Base-by-base conservation (phyloP, 2,113 vertebrate genomes). In the Girardinichthys multiradiatus region DNA sequence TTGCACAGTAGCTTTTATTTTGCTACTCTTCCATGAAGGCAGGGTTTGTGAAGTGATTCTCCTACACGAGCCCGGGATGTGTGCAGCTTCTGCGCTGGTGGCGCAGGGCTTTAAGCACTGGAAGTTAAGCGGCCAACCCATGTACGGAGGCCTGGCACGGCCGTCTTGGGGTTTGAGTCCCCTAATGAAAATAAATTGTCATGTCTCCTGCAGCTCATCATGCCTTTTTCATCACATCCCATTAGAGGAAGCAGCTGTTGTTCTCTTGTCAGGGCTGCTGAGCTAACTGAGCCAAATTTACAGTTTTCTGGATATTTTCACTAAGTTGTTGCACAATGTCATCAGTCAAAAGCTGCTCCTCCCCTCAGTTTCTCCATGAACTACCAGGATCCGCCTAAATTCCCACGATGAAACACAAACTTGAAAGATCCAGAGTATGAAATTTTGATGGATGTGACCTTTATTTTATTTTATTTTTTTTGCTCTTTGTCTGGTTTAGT, bases 391-490 rank as follows among this genome's bases (percentile, higher is more conserved):
- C 83, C 42, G 60, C 48, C 66, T 35, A 12, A 29, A 74, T 72
- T 65, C 77, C 69, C 75, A 67, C 42, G 6, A 83, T 75, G 79
- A 80, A 64, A 64, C 59, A 29, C 70, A 2, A 57, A 70, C 64
- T 61, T 74, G 57, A 68, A 81, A 75, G 45, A 59, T 57, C 30
- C 64, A 75, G 64, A 77, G 21, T 54, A 51, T 58, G 61, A 70
- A 37, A 69, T 68, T 72, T 78, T 42, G 76, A 69, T 82, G 76
- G 87, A 78, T 54, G 72, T 70, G 71, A 85, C 72, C 79, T 79
- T 79, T 71, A 64, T 66, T 79, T 82, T 83, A 28, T 29, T 37
- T 59, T 66, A 72, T 57, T 62, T 80, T 83, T 31, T 31, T 57
- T 59, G 62, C 76, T 61, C 70, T 82, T 42, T 28, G 19, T 75